Base-by-base conservation (phyloP, 2,888 invertebrate genomes). In the Chydorus sphaericus region DNA sequence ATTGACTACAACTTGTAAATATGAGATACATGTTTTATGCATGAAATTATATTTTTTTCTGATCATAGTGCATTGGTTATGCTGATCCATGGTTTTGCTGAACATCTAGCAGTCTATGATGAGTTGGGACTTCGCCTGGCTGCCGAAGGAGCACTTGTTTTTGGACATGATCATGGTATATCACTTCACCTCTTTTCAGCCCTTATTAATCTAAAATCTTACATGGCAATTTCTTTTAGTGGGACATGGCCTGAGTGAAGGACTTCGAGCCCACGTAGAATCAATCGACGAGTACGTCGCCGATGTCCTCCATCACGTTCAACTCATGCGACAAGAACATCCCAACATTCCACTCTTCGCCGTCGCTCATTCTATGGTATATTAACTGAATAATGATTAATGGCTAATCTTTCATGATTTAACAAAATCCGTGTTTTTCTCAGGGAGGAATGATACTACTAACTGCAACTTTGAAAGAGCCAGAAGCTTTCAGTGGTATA, bases 341-440 rank as follows among this genome's bases (percentile, higher is more conserved):
- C 66, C 67, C 0, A 59, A 62, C n/a, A 51, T 68, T 18, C 70
- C 69, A 1, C 60, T 67, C 23, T 72, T 69, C 60, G 59, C 71
- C 18, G 61, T 71, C 33, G 73, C 71, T n/a, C 72, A 73, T 64
- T 72, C 72, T 10, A 71, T 73, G 73, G 71, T 71, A 62, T n/a
- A n/a, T n/a, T n/a, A n/a, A 59, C 14, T 11, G 23, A 28, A 26
- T 50, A 16, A 48, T 58, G 33, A 44, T 38, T 11, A 26, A 33
- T 53, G 44, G 57, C 4, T 50, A 4, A 33, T 14, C 28, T 2
- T 8, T 10, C 16, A 14, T 26, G n/a, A n/a, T n/a, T n/a, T n/a
- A n/a, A n/a, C n/a, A 11, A 11, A 36, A 36, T 14, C 14, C 14
- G 11, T 36, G n/a, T 2, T n/a, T n/a, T 44, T 55, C 23, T 8